phyloP scores from a whole-genome alignment of 2,797 vertebrate species.

The Channa striata region DNA sequence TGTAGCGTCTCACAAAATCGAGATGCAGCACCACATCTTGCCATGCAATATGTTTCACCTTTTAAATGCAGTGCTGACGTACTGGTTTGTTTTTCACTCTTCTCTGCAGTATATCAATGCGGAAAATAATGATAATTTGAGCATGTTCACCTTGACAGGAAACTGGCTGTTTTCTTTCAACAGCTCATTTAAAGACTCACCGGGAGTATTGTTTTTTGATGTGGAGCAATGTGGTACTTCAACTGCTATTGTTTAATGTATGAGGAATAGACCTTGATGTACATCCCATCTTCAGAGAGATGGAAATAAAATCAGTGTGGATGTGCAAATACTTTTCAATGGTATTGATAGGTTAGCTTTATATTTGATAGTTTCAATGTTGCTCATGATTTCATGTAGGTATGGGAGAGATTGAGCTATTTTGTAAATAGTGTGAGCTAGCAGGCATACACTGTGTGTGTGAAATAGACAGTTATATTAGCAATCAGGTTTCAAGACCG shows the following conservation, averaged over 20 bases:
- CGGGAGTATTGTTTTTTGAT: slow-evolving; percentile 72
- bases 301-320: slow-evolving; percentile 64
- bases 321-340: slow-evolving; percentile 53
- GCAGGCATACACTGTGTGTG: slow-evolving; percentile 22
- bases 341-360: slow-evolving; percentile 68
- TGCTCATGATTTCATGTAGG: slow-evolving; percentile 51
- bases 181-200: slow-evolving; percentile 66
- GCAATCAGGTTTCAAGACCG: slow-evolving; percentile 36
- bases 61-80: slow-evolving; percentile 72
- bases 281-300: slow-evolving; percentile 62
- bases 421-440: slow-evolving; percentile 32
- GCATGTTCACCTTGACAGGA: slow-evolving; percentile 78
- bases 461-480: slow-evolving; percentile 39
- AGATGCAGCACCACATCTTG: slow-evolving; percentile 54
- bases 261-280: slow-evolving; percentile 74
- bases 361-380: slow-evolving; percentile 48
- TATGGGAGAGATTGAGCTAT: slow-evolving; percentile 58
- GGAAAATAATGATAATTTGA: slow-evolving; percentile 82
- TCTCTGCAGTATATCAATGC: slow-evolving; percentile 59
- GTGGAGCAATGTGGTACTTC: slow-evolving; percentile 73
- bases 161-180: slow-evolving; percentile 77
- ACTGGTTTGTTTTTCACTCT: slow-evolving; percentile 52
- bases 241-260: slow-evolving; percentile 79
- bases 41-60: slow-evolving; percentile 68
- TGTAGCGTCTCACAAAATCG: slow-evolving; percentile 64